Evolutionary conservation across 2,797 vertebrate genomes (phyloP).

Genomic region (Diplodus sargus): DNA sequence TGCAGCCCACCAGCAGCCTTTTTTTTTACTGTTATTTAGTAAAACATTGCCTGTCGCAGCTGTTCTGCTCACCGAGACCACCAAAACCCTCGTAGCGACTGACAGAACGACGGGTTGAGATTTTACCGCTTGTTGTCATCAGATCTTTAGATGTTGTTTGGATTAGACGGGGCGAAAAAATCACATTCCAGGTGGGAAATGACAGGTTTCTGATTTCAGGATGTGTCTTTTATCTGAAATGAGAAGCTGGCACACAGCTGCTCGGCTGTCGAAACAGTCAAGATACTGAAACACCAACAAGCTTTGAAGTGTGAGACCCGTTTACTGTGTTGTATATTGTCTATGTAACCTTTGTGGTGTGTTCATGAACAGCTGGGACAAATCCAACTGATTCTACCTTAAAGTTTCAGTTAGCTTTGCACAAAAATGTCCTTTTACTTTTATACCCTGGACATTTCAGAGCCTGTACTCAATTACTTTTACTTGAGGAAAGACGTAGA

Average conservation of each 20-base stretch:
- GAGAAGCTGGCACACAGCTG: conserved; percentile 46
- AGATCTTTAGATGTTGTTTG: conserved; percentile 47
- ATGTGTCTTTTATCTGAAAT: conserved; percentile 59
- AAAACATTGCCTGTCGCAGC: conserved; percentile 54
- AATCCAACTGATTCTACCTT: no score
- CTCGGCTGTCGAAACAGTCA: conserved; percentile 14
- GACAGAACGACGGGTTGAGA: conserved; percentile 10
- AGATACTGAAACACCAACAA: background rate
- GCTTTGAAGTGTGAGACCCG: background rate
- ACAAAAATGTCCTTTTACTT: no score
- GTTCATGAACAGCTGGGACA: no score
- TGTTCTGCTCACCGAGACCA: conserved; percentile 47
- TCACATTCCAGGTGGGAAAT: conserved; percentile 56
- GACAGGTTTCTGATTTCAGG: conserved; percentile 67
- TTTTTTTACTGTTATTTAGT: conserved; percentile 51
- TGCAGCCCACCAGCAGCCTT: conserved; percentile 55
- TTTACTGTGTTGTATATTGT: background rate
- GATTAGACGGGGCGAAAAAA: conserved; percentile 25
- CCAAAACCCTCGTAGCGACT: conserved; percentile 8
- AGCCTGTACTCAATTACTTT: no score
- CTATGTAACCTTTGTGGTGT: background rate
- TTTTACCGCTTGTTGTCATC: conserved; percentile 33
- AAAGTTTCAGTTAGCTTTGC: no score
- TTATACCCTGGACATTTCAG: no score
- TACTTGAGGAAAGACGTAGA: no score